Evolutionary conservation across 2,888 invertebrate genomes (phyloP).

Genomic region (Cacoxenus indagator): DNA sequence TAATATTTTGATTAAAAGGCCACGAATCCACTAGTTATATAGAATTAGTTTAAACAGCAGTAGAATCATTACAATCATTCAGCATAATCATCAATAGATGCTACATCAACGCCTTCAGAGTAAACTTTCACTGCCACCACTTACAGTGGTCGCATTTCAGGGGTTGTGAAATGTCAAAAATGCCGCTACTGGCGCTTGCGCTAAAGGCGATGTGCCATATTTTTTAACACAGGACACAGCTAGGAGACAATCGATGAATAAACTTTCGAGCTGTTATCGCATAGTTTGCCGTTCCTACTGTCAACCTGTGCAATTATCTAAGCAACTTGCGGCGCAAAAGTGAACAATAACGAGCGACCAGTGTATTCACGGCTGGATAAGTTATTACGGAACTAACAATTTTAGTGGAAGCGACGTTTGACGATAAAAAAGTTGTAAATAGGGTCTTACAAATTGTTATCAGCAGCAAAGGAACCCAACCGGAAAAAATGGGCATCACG

Average conservation of each 20-base stretch:
- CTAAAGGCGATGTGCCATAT: conserved; percentile 41
- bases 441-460: too few relatives aligned
- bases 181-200: neutral
- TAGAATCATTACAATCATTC: too few relatives aligned
- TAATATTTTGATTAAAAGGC: too few relatives aligned
- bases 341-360: too few relatives aligned
- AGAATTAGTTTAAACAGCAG: too few relatives aligned
- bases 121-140: neutral
- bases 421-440: neutral
- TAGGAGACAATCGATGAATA: conserved; percentile 56
- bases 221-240: conserved; percentile 34
- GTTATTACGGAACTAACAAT: too few relatives aligned
- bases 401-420: too few relatives aligned
- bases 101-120: too few relatives aligned
- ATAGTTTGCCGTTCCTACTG: conserved; percentile 15
- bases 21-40: too few relatives aligned
- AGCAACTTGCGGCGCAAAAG: neutral
- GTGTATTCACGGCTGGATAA: neutral
- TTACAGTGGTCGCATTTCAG: neutral
- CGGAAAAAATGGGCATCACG: conserved; percentile 60
- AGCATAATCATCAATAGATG: too few relatives aligned
- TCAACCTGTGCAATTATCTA: neutral
- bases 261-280: conserved; percentile 30
- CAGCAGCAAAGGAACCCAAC: too few relatives aligned
- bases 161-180: neutral